Evolutionary conservation across 2,888 invertebrate species (phyloP).

Genomic region (Ganaspis brasiliensis): DNA sequence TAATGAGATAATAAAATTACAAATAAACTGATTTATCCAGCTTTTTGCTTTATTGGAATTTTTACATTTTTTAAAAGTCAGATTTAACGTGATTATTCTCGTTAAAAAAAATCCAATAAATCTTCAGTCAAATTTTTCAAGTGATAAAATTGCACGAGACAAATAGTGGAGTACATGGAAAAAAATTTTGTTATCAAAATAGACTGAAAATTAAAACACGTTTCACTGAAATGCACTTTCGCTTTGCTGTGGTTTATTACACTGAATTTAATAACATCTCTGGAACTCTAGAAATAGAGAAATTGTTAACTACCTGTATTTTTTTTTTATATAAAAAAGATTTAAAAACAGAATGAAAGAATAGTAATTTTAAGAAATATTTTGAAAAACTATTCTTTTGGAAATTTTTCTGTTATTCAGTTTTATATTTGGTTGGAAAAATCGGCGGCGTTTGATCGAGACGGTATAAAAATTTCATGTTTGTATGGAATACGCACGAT

Average conservation of each 20-base stretch:
- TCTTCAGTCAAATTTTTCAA: too few relatives aligned
- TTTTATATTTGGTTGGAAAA: conserved; percentile 14
- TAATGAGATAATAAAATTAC: neutral
- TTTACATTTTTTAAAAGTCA: too few relatives aligned
- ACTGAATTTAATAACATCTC: conserved; percentile 11
- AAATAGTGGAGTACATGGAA: neutral
- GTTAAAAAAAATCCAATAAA: too few relatives aligned
- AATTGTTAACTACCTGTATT: too few relatives aligned
- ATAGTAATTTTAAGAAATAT: too few relatives aligned
- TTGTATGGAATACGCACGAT: conserved; percentile 12
- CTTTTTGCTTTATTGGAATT: too few relatives aligned
- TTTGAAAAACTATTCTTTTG: neutral
- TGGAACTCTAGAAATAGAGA: neutral
- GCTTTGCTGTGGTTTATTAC: neutral
- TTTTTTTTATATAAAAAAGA: too few relatives aligned
- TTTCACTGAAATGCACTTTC: conserved; percentile 13
- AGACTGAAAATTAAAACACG: conserved; percentile 17
- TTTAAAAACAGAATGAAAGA: too few relatives aligned
- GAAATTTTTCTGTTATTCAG: conserved; percentile 1
- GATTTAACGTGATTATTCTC: too few relatives aligned
- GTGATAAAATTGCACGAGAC: neutral
- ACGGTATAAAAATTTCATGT: conserved; percentile 14
- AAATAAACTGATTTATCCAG: neutral
- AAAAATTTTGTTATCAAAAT: conserved; percentile 7
- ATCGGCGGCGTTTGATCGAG: neutral